Base-by-base conservation (phyloP, 2,888 invertebrate genomes). In the Ecliptopera silaceata region DNA sequence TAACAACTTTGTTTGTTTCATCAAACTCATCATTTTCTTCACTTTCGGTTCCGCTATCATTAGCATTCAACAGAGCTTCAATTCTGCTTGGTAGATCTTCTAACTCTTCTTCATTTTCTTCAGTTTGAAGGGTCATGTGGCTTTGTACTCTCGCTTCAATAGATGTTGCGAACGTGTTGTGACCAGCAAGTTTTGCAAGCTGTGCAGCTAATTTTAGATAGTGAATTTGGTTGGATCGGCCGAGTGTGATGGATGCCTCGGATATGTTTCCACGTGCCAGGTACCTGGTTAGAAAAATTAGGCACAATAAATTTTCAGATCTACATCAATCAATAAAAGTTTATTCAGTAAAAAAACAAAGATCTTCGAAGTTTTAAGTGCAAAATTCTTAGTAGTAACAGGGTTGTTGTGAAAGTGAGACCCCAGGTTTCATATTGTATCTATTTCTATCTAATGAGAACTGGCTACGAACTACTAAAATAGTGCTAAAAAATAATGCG, bases 231-330 rank as follows among this genome's bases (percentile, higher is more conserved):
- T 80, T 81, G 20, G 93, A 86, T 26, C 92, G 89, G n/a, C 93
- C 88, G 20, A 96, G 83, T 1, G 87, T 67, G 56, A 91, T 86
- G 0, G 94, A 93, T 0, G 95, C 95, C 69, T 93, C 88, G n/a
- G 92, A 86, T 4, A 93, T 82, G 38, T 94, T 84, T 17, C 92
- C 93, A 45, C 93, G 75, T 10, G 91, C 92, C 11, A 95, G 82
- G 63, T 92, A 89, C 71, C 95, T 95, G 80, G 38, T n/a, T n/a
- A n/a, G 85, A 84, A 36, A 2, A 39, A 65, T 8, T 6, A 26
- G 10, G 2, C 2, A 5, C 26, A 26, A 26, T 26, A 26, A 26
- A 26, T 26, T 8, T 8, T 6, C 0, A 26, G 6, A 1, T n/a
- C n/a, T n/a, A n/a, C n/a, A n/a, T 22, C 22, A 22, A 22, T 22